Percentiles rank a stretch among this genome's conserved stretches.
These are phyloP conservation scores for Tretioscincus oriximinensis DNA, from an alignment of 2,113 vertebrate genomes.

Conservation along the genomic window DNA sequence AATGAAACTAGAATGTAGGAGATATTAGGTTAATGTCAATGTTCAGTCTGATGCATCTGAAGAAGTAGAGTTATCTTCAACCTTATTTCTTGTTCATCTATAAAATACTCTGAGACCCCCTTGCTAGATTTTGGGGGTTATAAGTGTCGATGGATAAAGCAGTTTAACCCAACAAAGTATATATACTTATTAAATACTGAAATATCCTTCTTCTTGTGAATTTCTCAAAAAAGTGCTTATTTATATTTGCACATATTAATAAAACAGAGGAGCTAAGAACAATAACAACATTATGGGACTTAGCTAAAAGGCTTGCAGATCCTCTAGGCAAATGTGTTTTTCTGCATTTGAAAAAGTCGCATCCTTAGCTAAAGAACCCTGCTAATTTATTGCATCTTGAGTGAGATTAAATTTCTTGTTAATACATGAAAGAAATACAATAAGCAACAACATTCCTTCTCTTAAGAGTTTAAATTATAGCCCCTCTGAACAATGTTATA, in stretches of 20 bases:
- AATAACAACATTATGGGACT: no score
- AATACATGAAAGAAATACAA: not conserved
- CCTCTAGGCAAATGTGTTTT: conserved; percentile 22
- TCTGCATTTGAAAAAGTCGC: conserved; percentile 8
- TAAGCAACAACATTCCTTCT: not conserved
- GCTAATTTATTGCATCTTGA: conserved; percentile 6
- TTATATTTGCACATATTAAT: not conserved
- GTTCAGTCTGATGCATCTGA: no score
- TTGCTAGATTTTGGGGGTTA: not conserved
- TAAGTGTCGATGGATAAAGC: not conserved
- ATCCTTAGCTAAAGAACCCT: not conserved
- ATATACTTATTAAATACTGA: conserved; percentile 29
- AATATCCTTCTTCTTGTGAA: conserved; percentile 22
- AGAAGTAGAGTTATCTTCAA: no score
- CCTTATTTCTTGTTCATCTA: no score
- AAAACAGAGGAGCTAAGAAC: no score
- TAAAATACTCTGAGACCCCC: no score
- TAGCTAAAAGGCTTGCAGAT: no score
- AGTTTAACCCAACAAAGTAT: conserved; percentile 22
- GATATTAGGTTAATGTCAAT: no score
- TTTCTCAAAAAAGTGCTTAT: conserved; percentile 44
- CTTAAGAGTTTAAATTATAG: conserved; percentile 32
- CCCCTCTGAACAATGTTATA: not conserved
- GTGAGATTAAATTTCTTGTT: conserved; percentile 10
- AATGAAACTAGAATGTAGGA: no score